Conservation (phyloP, 2,797 vertebrate genomes). For the Halcyon smyrnensis region DNA sequence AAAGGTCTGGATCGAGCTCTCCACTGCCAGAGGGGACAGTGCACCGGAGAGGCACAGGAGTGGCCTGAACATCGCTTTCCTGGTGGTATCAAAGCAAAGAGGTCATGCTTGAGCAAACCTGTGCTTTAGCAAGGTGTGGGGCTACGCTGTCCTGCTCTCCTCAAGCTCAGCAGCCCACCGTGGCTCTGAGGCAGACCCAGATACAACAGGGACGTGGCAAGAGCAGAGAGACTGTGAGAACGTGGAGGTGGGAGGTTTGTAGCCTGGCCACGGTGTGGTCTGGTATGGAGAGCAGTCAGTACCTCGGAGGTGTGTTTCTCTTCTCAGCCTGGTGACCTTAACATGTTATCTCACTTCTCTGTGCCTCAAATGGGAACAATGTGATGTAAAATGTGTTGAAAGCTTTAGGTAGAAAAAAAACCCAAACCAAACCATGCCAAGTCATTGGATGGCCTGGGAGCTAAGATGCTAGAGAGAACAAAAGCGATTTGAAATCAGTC, state of each 20-base stretch:
- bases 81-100: not conserved
- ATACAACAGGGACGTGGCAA: fast-evolving
- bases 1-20: not conserved
- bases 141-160: not conserved
- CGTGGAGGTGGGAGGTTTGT: not conserved
- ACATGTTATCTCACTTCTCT: not conserved
- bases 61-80: not conserved
- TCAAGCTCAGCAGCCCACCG: not conserved
- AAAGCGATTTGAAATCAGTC: not conserved
- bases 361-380: not conserved
- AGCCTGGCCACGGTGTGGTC: not conserved
- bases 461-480: not conserved
- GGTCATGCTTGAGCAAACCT: not conserved
- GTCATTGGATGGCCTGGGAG: not conserved
- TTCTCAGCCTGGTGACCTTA: not conserved
- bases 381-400: not conserved
- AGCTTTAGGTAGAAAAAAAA: not conserved
- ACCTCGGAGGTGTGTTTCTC: not conserved
- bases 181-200: not conserved
- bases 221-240: not conserved
- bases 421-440: not conserved
- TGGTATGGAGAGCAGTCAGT: fast-evolving
- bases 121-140: fast-evolving
- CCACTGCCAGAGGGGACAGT: not conserved
- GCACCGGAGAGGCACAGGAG: not conserved